Evolutionary conservation across 2,888 invertebrate species (phyloP), one percentile per base, ranked within the genome.

Genomic region (Neocrepidodera transversa): DNA sequence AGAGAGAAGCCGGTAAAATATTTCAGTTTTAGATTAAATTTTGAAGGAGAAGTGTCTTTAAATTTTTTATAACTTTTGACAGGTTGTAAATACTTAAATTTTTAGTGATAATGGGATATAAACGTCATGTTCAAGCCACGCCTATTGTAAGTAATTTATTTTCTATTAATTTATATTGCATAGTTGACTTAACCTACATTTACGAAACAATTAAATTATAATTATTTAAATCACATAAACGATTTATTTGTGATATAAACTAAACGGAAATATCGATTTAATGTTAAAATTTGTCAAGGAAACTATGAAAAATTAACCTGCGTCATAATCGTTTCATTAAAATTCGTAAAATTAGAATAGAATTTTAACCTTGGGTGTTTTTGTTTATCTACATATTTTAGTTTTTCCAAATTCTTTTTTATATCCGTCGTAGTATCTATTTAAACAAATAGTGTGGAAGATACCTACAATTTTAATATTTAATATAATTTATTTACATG

Each of bases 51-150:
- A 4, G 3, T n/a, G 4, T 13, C 13, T n/a, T 23, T n/a, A 13
- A 1, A 13, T 2, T 32, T 30, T 32, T 32, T 11, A 11, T 32
- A 11, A 2, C n/a, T 32, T 11, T 32, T 32, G 32, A 32, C 32
- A 32, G 11, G 32, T 32, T 32, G n/a, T 11, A 32, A 3, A 4
- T 13, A 10, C 11, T 11, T 32, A 32, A 8, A 32, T n/a, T 32
- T 28, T 32, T 32, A 13, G 10, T 8, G 13, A n/a, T 8, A 13
- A 18, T 66, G 66, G 66, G 66, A 7, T 66, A 66, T 56, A 66
- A 64, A 51, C 59, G 64, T 49, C 48, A 53, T 38, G 57, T 59
- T 2, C 64, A 66, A 36, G 66, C 66, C 35, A 63, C 66, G 14
- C 64, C 66, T 20, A 43, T 64, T 59, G 66, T 66, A 55, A 26